A percentile compares a stretch with the other conserved stretches of the same genome.
These are phyloP conservation scores for Vultur gryphus DNA, from an alignment of 2,797 vertebrate genomes.

Conservation along the genomic window DNA sequence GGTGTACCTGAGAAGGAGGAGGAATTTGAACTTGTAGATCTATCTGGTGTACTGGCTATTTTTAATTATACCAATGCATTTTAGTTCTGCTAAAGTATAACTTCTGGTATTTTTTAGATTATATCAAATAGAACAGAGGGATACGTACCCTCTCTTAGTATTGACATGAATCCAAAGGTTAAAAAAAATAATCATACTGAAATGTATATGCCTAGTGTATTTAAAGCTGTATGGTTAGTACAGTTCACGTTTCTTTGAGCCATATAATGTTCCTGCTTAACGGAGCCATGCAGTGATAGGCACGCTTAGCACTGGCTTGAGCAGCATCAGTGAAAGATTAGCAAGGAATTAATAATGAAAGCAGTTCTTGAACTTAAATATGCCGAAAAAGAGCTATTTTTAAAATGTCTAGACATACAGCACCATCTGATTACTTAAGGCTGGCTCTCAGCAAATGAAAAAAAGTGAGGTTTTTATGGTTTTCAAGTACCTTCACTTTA, in stretches of 20 bases:
- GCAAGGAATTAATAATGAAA: conserved; percentile 47
- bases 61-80: background rate
- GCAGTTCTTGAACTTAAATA: background rate
- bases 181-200: background rate
- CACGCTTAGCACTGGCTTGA: background rate
- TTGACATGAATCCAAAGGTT: background rate
- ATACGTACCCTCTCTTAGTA: background rate
- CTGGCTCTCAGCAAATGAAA: background rate
- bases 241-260: background rate
- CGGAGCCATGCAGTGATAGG: background rate
- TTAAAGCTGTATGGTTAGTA: background rate
- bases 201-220: background rate
- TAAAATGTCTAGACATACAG: conserved; percentile 33
- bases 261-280: background rate
- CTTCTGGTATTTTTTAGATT: background rate
- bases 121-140: background rate
- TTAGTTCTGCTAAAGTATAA: background rate
- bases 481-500: background rate
- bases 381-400: conserved; percentile 41
- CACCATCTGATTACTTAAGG: background rate
- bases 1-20: background rate
- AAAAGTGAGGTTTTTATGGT: background rate
- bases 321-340: background rate
- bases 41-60: background rate
- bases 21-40: background rate